Conservation (phyloP, 2,113 vertebrate species). For the Panurus biarmicus region DNA sequence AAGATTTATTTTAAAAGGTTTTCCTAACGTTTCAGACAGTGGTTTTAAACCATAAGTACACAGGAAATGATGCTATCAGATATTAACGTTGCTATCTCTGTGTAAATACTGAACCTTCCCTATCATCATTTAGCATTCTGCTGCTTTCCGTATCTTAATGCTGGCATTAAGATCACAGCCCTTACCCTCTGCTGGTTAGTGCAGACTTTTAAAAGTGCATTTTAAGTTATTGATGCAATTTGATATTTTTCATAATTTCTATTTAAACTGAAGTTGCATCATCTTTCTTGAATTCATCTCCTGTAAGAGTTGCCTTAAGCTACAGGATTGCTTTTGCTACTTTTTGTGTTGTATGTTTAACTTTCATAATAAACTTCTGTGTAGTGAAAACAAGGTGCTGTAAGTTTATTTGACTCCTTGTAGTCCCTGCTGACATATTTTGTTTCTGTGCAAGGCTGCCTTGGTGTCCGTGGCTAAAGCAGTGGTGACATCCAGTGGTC, state of each 20-base stretch:
- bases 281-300: conserved; percentile 74
- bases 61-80: conserved; percentile 49
- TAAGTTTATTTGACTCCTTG: conserved; percentile 5
- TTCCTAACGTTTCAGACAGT: conserved; percentile 43
- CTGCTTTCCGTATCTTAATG: conserved; percentile 83
- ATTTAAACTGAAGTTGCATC: conserved; percentile 83
- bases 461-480: not conserved
- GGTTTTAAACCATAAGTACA: conserved; percentile 60
- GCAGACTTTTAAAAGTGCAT: conserved; percentile 67
- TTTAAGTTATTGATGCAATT: conserved; percentile 93
- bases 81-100: conserved; percentile 40
- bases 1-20: conserved; percentile 61
- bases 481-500: conserved; percentile 67
- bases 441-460: not conserved
- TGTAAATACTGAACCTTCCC: conserved; percentile 68
- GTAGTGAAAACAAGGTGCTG: conserved; percentile 64
- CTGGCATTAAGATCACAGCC: conserved; percentile 88
- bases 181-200: conserved; percentile 69
- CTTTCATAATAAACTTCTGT: conserved; percentile 89
- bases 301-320: conserved; percentile 78
- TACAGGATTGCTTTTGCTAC: conserved; percentile 77
- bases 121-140: conserved; percentile 59
- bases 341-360: conserved; percentile 79
- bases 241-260: conserved; percentile 75
- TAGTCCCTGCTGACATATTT: rapidly evolving